A percentile compares a stretch with the other conserved stretches of the same genome.
These are phyloP conservation scores for Sternarchorhynchus goeldii DNA, from an alignment of 2,797 vertebrate genomes.

Conservation along the genomic window DNA sequence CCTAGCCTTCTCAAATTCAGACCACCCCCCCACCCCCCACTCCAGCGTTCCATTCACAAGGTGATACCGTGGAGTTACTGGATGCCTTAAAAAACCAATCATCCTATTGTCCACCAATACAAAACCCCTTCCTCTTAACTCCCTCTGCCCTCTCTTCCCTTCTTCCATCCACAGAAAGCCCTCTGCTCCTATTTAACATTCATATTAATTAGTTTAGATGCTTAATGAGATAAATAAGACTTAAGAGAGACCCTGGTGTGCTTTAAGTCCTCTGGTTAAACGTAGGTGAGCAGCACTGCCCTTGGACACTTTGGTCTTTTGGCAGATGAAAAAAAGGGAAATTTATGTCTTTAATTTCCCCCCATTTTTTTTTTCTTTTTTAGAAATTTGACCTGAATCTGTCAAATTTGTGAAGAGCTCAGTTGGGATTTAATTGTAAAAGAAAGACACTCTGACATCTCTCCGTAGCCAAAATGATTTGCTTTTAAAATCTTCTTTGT, in stretches of 20 bases:
- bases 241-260: constrained; percentile 83
- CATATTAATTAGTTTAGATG: constrained; percentile 96
- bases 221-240: constrained; percentile 95
- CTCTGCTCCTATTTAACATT: constrained; percentile 83
- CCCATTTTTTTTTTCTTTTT: neutral
- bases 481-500: constrained; percentile 20
- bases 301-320: constrained; percentile 55
- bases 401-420: neutral
- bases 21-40: constrained; percentile 58
- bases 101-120: constrained; percentile 86
- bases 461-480: neutral
- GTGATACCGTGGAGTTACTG: constrained; percentile 82
- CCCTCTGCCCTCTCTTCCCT: constrained; percentile 65
- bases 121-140: constrained; percentile 82
- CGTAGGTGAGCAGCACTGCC: constrained; percentile 72
- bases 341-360: neutral
- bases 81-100: constrained; percentile 90
- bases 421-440: neutral
- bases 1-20: constrained; percentile 47
- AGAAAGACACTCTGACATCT: neutral
- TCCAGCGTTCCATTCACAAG: constrained; percentile 70
- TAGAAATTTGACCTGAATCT: neutral
- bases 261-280: constrained; percentile 73
- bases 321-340: constrained; percentile 22
- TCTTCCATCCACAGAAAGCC: constrained; percentile 65